Base-by-base conservation (phyloP, 1,140 invertebrate genomes). In the Proales similis region DNA sequence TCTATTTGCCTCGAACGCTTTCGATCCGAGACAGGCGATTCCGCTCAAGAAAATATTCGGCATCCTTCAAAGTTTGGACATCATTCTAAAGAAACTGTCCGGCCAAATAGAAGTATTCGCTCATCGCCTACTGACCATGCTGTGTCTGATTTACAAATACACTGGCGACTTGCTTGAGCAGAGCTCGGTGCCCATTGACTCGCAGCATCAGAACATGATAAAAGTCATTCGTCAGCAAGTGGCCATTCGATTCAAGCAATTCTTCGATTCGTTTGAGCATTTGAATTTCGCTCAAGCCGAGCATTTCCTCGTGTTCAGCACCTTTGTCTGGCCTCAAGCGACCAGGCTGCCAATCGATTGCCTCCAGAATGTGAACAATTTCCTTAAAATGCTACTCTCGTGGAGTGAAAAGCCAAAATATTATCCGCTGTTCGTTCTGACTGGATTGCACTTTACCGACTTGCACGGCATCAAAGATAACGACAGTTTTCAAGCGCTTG, bases 11-110 rank as follows among this genome's bases (percentile, higher is more conserved):
- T 22, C 19, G 26, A 24, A 3, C 0, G 63, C 60, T 42, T 29
- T 68, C 27, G 68, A 74, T 64, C 14, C 71, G 0, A 67, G 65
- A 14, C 65, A 64, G 14, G 64, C 70, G 20, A 67, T 72, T 27
- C 72, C 72, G n/a, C 61, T 72, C 1, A 70, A 69, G 38, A 72
- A 69, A 65, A 69, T 71, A 63, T 70, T 70, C 63, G 70, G 86
- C 65, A 79, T 85, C 4, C 73, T 88, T 0, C 86, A 87, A 74
- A 77, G 89, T 4, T 76, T 91, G 36, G 82, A 83, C 36, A 81
- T 86, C 14, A 82, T 91, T 19, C 80, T 88, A n/a, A 83, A 88
- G 71, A 85, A 91, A 72, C 85, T 91, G 69, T 86, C 86, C 0
- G 84, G 84, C 11, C 80, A 85, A 46, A 81, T 89, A 73, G 74